Base-by-base conservation (phyloP, 2,797 vertebrate species). In the Mallotus villosus region DNA sequence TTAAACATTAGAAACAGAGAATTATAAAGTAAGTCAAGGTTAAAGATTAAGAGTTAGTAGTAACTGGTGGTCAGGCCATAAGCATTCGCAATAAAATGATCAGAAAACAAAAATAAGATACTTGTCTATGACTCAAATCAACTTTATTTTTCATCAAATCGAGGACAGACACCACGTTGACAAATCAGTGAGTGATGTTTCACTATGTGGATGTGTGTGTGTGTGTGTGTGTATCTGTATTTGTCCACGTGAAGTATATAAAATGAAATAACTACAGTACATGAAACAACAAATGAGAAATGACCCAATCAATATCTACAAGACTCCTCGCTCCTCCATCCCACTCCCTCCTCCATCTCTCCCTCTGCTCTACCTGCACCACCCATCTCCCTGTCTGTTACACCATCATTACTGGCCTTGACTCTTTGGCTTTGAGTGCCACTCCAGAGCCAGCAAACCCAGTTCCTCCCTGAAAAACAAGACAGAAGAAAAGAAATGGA, bases 381-480 rank as follows among this genome's bases (percentile, higher is more conserved):
- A 27, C 21, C 32, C 60, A 3, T 5, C 16, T 29, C 4, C 4
- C 32, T 41, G 46, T 14, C 37, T 1, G 60, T 95, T 87, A 97
- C 14, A 94, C 96, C 75, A 95, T 94, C 96, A 97, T 97, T 67
- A 97, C 96, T 0, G 96, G 96, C 68, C 96, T 88, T 3, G 95
- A 92, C 82, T 96, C 95, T 85, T 96, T 96, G 0, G 96, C 96
- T 4, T 91, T 85, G 68, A 97, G 91, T 21, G 89, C 89, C 0
- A 96, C 92, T 7, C 96, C 96, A 0, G 95, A 96, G 2, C 90
- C 95, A 0, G 95, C 89, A 1, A 95, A 97, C 72, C 96, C 96
- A 0, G 95, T 97, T 67, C 96, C 95, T 4, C 96, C 96, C 94
- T 97, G 81, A 58, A 14, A 76, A 25, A 66, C 41, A 66, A 55